phyloP scores from a whole-genome alignment of 30 jellyfish, hydroid and myxozoan genomes.

The Aurelia sp. region DNA sequence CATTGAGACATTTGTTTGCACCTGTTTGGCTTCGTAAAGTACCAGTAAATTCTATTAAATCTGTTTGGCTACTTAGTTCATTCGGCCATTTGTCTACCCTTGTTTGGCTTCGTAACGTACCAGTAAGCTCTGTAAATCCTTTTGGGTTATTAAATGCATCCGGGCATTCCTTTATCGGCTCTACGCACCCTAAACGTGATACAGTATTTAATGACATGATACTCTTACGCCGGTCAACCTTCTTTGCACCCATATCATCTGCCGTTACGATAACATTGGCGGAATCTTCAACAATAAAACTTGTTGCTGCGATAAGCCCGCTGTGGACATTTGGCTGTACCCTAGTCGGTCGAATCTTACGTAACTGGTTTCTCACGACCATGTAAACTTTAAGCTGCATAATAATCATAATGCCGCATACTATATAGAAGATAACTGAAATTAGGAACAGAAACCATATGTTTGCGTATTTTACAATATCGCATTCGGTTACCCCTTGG shows the following conservation, averaged over 20 bases:
- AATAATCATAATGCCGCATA: conserved; percentile 45
- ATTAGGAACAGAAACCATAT: conserved; percentile 43
- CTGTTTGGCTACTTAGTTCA: no score
- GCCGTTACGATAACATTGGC: conserved; percentile 14
- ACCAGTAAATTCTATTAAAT: no score
- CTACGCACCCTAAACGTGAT: not conserved
- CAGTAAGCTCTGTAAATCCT: no score
- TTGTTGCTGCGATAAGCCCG: conserved; percentile 51
- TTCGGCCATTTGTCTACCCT: no score
- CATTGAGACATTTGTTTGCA: no score
- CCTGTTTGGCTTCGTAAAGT: no score
- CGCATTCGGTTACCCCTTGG: conserved; percentile 26
- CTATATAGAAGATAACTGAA: conserved; percentile 35
- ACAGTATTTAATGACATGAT: not conserved
- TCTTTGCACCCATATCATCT: not conserved
- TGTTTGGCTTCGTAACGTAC: no score
- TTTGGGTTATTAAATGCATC: no score
- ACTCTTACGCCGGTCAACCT: not conserved
- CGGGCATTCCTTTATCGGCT: no score
- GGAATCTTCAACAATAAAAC: conserved; percentile 41
- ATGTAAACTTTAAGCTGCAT: conserved; percentile 59
- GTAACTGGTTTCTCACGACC: conserved; percentile 49
- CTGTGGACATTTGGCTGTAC: conserved; percentile 9
- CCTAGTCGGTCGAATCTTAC: conserved; percentile 43
- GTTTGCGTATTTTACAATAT: conserved; percentile 32